Evolutionary conservation across 1,140 invertebrate genomes (phyloP).

Genomic region (Papilio polytes): DNA sequence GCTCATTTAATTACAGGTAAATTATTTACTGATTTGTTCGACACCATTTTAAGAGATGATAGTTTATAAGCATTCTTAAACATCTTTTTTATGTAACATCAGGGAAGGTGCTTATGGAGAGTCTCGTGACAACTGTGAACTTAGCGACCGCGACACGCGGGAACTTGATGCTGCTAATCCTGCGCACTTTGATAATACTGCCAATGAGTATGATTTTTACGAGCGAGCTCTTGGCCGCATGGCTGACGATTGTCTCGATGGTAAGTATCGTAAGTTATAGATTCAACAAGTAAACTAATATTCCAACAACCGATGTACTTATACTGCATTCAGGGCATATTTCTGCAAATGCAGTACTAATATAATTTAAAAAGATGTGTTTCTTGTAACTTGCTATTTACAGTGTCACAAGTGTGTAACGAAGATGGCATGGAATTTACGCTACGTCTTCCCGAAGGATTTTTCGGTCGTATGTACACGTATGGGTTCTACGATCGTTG

Average conservation of each 20-base stretch:
- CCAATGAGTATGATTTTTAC: constrained; percentile 93
- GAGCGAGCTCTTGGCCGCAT: constrained; percentile 90
- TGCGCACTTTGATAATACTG: constrained; percentile 91
- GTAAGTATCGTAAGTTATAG: constrained; percentile 79
- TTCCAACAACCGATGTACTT: not conserved
- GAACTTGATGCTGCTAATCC: constrained; percentile 94
- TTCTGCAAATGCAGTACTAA: too few species aligned
- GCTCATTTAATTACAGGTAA: constrained; percentile 93
- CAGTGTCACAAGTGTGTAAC: constrained; percentile 95
- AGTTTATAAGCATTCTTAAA: not conserved
- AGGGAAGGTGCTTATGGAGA: constrained; percentile 85
- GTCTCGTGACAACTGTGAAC: constrained; percentile 93
- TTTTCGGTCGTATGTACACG: constrained; percentile 95
- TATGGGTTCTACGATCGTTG: constrained; percentile 96
- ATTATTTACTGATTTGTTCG: constrained; percentile 3
- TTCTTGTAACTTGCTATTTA: constrained; percentile 41
- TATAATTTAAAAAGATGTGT: too few species aligned
- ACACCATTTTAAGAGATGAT: not conserved
- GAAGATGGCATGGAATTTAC: constrained; percentile 98
- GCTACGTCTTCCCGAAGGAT: constrained; percentile 93
- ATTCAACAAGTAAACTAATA: not conserved
- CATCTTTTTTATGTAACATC: not conserved
- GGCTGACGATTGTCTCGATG: constrained; percentile 92
- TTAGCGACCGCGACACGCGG: constrained; percentile 93
- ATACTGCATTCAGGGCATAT: too few species aligned